phyloP scores from a whole-genome alignment of 2,888 invertebrate genomes.

The Dysmachus trigonus region DNA sequence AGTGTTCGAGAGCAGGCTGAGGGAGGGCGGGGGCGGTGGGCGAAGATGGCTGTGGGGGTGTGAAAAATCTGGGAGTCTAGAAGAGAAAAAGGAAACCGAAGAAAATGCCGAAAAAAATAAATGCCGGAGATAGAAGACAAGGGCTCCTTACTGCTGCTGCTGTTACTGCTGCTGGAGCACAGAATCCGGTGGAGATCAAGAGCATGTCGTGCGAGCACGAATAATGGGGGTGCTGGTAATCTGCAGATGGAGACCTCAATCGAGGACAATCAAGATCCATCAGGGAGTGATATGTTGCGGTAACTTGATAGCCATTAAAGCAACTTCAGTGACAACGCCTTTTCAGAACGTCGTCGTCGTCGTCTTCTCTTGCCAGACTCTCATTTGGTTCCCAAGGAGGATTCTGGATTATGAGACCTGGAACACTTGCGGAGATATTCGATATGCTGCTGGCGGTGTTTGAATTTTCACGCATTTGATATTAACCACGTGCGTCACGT shows the following conservation, averaged over 20 bases:
- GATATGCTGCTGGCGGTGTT: background rate
- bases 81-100: background rate
- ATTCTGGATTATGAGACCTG: background rate
- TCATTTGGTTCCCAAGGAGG: background rate
- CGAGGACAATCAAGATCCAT: background rate
- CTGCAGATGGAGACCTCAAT: background rate
- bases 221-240: background rate
- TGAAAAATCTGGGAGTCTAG: background rate
- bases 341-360: background rate
- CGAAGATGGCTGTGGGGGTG: background rate
- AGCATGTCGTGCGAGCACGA: background rate
- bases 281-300: background rate
- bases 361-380: background rate
- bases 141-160: background rate
- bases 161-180: background rate
- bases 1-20: background rate
- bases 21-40: too few relatives aligned
- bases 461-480: background rate
- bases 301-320: background rate
- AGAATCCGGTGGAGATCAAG: background rate
- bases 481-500: background rate
- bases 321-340: background rate
- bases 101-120: background rate
- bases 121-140: background rate
- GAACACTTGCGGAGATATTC: background rate